Evolutionary conservation across 2,888 invertebrate species (phyloP).

Genomic region (Xanthorhoe designata): DNA sequence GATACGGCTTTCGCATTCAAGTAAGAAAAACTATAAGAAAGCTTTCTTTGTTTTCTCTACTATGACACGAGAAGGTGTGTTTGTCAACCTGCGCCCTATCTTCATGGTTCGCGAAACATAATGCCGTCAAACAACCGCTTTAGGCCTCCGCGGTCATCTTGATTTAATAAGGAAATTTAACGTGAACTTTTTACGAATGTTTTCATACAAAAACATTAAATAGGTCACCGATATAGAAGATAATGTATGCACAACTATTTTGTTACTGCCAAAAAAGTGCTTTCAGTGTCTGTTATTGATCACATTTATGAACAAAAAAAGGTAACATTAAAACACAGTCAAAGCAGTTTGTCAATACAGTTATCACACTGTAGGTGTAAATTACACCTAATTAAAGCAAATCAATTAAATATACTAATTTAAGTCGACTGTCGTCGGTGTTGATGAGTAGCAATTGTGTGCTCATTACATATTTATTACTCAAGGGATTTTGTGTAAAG

Average conservation of each 20-base stretch:
- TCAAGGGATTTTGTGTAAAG: slow-evolving; percentile 18
- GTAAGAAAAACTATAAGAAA: too few relatives aligned
- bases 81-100: slow-evolving; percentile 19
- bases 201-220: background rate
- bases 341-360: background rate
- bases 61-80: slow-evolving; percentile 8
- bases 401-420: slow-evolving; percentile 25
- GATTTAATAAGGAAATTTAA: slow-evolving; percentile 3
- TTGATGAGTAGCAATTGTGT: slow-evolving; percentile 21
- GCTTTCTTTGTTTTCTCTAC: background rate
- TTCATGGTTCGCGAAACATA: slow-evolving; percentile 19
- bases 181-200: background rate
- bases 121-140: slow-evolving; percentile 24
- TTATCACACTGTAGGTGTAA: background rate
- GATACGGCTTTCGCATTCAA: too few relatives aligned
- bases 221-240: too few relatives aligned
- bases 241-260: too few relatives aligned
- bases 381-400: slow-evolving; percentile 11
- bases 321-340: too few relatives aligned
- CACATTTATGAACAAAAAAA: too few relatives aligned
- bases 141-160: background rate
- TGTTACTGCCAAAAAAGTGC: too few relatives aligned
- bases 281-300: too few relatives aligned
- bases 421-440: slow-evolving; percentile 16
- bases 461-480: slow-evolving; percentile 22